These are phyloP conservation scores for Salpingus planirostris DNA, from an alignment of 2,888 invertebrate species.

Conservation along the genomic window DNA sequence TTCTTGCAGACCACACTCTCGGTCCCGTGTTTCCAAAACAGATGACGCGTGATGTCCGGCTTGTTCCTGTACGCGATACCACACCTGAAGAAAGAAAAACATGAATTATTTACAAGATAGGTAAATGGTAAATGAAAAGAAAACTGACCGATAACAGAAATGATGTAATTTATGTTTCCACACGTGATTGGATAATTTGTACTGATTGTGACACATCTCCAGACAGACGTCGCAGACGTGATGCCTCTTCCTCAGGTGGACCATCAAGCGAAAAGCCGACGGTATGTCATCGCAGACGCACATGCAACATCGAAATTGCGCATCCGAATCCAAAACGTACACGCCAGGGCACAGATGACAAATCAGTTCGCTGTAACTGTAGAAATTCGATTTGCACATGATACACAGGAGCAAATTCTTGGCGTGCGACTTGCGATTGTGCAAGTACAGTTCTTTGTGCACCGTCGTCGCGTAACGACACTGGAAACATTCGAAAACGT, in stretches of 20 bases:
- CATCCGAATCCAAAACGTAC: constrained; percentile 54
- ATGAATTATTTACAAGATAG: too few species aligned
- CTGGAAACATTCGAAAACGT: constrained; percentile 77
- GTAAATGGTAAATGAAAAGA: too few species aligned
- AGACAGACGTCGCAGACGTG: constrained; percentile 82
- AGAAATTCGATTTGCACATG: constrained; percentile 82
- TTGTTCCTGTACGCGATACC: constrained; percentile 83
- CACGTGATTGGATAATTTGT: constrained; percentile 74
- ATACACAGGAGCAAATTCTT: constrained; percentile 73
- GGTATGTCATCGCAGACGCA: constrained; percentile 69
- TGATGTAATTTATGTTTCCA: constrained; percentile 87
- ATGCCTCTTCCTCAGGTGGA: constrained; percentile 75
- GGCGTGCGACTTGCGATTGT: constrained; percentile 80
- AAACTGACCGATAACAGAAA: constrained; percentile 74
- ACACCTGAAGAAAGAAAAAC: too few species aligned
- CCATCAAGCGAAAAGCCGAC: constrained; percentile 83
- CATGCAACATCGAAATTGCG: constrained; percentile 73
- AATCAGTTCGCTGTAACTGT: constrained; percentile 76
- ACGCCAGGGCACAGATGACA: constrained; percentile 81
- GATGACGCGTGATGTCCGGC: constrained; percentile 78
- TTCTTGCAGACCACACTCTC: constrained; percentile 78
- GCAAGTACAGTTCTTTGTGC: constrained; percentile 78
- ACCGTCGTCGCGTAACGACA: constrained; percentile 68
- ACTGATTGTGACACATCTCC: constrained; percentile 71
- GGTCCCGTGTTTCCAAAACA: constrained; percentile 90